A percentile compares a stretch with the other conserved stretches of the same genome.
phyloP scores from a whole-genome alignment of 64 coral and sea anemone genomes.

The Montipora capricornis region DNA sequence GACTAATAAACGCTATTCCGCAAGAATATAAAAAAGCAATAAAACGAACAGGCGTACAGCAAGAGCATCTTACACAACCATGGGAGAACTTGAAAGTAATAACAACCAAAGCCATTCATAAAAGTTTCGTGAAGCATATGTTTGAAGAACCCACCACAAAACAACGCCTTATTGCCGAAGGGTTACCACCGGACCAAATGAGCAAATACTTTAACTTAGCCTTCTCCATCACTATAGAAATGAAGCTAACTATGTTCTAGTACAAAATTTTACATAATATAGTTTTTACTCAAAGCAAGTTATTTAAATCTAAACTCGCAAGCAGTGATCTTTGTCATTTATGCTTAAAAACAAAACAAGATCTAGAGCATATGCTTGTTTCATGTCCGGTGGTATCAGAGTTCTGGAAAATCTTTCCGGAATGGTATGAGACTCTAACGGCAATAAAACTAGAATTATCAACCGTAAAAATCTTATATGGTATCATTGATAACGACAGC shows the following conservation, averaged over 20 bases:
- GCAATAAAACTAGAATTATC: background rate
- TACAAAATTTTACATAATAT: background rate
- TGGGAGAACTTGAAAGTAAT: background rate
- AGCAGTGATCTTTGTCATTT: background rate
- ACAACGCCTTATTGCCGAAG: background rate
- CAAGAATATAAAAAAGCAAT: background rate
- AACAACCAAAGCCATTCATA: background rate
- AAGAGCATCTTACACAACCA: background rate
- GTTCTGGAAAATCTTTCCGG: background rate
- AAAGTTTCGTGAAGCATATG: background rate
- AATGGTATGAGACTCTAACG: background rate
- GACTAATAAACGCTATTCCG: background rate
- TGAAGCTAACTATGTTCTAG: background rate
- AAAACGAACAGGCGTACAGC: background rate
- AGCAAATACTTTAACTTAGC: background rate
- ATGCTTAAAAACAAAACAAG: background rate
- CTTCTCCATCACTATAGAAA: background rate
- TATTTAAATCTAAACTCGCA: background rate
- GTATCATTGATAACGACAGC: too few relatives aligned
- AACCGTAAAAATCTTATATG: too few relatives aligned
- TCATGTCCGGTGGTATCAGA: background rate
- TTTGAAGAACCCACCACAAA: background rate
- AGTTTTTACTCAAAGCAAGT: background rate
- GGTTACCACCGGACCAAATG: background rate
- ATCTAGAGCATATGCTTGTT: background rate